Evolutionary conservation across 2,113 vertebrate genomes (phyloP), one percentile per base, ranked within the genome.

Genomic region (Phaethornis superciliosus): DNA sequence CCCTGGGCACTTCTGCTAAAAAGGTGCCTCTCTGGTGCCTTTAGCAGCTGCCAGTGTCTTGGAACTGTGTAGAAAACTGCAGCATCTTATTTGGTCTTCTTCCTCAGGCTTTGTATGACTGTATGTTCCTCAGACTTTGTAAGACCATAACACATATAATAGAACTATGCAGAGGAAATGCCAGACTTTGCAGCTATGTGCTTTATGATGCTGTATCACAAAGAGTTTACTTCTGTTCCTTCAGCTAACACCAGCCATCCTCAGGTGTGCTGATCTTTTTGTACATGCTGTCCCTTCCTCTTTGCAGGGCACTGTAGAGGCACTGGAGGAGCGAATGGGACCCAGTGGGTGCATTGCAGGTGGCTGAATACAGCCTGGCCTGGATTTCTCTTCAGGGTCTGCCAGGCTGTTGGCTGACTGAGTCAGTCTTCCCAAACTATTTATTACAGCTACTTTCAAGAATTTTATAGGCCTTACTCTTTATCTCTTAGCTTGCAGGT

Each of bases 381-480:
- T 26, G 28, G 35, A n/a, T 54, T 47, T 46, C 56, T 33, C 46
- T 42, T 23, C 2, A 7, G 55, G 71, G 24, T 33, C 4, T 1
- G 40, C 40, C 40, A 40, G 35, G 32, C 22, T 71, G 6, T 44
- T 59, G 62, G 47, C 54, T 14, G 6, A 21, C 64, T 42, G 60
- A 42, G 46, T 81, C 13, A 2, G 23, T 60, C 69, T 86, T 81
- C 58, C 37, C 49, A 49, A 22, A 72, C n/a, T n/a, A 46, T 77
- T 88, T 92, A 33, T 46, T 92, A 8, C 26, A 64, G 60, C 49
- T 58, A 33, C 55, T 90, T 37, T 85, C 67, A 56, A 90, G 60
- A 33, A 20, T 75, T 92, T 90, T 90, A 85, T 65, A 81, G 81
- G 60, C 69, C 30, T 92, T 52, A 37, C 24, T 93, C 74, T 95